These are phyloP conservation scores for Cataglyphis livida DNA, from an alignment of 2,888 invertebrate species.

Conservation along the genomic window DNA sequence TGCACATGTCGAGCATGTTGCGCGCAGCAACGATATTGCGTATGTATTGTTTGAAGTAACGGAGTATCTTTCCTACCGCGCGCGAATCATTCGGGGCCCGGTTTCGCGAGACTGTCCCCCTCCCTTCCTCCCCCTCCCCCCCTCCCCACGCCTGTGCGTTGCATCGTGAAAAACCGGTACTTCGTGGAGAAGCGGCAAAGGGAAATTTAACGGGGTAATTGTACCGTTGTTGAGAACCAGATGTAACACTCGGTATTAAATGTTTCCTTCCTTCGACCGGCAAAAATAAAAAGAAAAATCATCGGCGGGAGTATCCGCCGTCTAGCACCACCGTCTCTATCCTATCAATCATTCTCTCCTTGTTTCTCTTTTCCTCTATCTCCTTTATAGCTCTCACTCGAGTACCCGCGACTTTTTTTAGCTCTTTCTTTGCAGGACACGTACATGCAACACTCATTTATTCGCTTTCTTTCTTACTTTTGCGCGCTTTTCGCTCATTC, in stretches of 20 bases:
- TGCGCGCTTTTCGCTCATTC: conserved; percentile 13
- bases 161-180: conserved; percentile 31
- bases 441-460: neutral
- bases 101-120: conserved; percentile 18
- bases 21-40: neutral
- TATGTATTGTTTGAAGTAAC: neutral
- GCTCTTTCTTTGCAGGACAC: neutral
- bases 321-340: conserved; percentile 47
- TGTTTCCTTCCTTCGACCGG: conserved; percentile 55
- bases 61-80: neutral
- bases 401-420: neutral
- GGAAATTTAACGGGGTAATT: conserved; percentile 68
- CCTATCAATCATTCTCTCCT: conserved; percentile 18
- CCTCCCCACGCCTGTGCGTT: neutral
- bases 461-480: conserved; percentile 14
- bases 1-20: neutral
- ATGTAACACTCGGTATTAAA: conserved; percentile 67
- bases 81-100: neutral
- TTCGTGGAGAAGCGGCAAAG: conserved; percentile 63
- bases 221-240: conserved; percentile 73
- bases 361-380: conserved; percentile 17
- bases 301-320: conserved; percentile 42
- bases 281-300: conserved; percentile 64
- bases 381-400: conserved; percentile 4
- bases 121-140: too few species aligned